Conservation (phyloP, 2,888 invertebrate species). For the Laothoe populi region DNA sequence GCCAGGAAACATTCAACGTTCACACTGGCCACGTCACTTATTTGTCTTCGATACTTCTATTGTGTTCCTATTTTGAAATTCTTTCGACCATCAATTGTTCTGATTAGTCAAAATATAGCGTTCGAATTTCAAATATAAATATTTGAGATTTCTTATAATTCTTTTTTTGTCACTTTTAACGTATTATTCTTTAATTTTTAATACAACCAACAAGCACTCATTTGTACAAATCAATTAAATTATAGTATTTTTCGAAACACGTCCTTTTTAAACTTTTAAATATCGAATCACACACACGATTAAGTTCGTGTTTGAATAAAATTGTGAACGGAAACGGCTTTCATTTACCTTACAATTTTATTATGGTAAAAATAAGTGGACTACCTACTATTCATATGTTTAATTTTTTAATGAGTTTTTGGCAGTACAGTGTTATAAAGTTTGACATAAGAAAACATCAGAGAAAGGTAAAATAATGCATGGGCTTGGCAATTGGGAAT, state of each 20-base stretch:
- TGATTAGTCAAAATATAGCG: background rate
- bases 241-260: background rate
- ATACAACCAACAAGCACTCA: background rate
- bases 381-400: background rate
- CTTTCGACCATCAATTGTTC: background rate
- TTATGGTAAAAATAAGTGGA: background rate
- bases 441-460: background rate
- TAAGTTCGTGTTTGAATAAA: constrained; percentile 1
- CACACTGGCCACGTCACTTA: background rate
- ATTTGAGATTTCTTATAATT: no score
- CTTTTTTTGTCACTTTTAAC: no score
- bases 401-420: background rate
- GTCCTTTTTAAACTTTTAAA: constrained; percentile 6
- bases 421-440: background rate
- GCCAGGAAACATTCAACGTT: background rate
- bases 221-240: no score
- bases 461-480: background rate
- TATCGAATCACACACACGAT: background rate
- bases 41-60: background rate
- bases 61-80: constrained; percentile 2
- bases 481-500: no score
- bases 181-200: background rate
- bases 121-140: constrained; percentile 4
- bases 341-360: constrained; percentile 12
- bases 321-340: constrained; percentile 13